Base-by-base conservation (phyloP, 2,797 vertebrate genomes). In the Enteromius mattozi region DNA sequence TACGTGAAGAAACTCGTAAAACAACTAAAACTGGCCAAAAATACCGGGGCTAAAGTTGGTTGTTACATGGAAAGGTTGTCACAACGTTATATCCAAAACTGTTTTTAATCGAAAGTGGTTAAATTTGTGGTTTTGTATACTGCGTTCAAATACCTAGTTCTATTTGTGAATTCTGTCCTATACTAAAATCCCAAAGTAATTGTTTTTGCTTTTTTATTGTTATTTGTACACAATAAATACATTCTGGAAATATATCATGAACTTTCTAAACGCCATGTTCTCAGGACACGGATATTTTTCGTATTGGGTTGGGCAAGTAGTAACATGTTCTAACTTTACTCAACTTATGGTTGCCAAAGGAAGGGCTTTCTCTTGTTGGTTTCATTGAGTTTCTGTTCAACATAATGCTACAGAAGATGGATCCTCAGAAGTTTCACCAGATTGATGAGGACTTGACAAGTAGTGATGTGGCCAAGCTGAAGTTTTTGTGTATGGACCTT, bases 401-500 rank as follows among this genome's bases (percentile, higher is more conserved):
- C 21, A 45, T 19, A 49, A 69, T 61, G 56, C 7, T 42, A 27
- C 17, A 74, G 33, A 85, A 14, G 7, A 96, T 96, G 95, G 89
- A 95, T 7, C 24, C 16, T 7, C 0, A 0, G 37, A 88, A 1
- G 5, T 85, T 95, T 71, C 89, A 89, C 12, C 8, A 1, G 2
- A 92, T 96, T 14, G 91, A 93, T 0, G 91, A 95, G 59, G 83
- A 87, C 14, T 89, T 96, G 70, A 88, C 21, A 0, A 92, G 92
- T 10, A 40, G 21, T 3, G 94, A 96, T 21, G 93, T 95, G 12
- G 91, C 86, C 2, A 88, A 85, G 0, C 92, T 96, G 42, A 91
- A 95, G 90, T 96, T 95, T 88, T 85, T 96, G 85, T 96, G 94
- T 84, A 69, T 21, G 1, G 93, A 94, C 61, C 3, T 91, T 1